Evolutionary conservation across 2,888 invertebrate species (phyloP).

Genomic region (Cinara cedri): DNA sequence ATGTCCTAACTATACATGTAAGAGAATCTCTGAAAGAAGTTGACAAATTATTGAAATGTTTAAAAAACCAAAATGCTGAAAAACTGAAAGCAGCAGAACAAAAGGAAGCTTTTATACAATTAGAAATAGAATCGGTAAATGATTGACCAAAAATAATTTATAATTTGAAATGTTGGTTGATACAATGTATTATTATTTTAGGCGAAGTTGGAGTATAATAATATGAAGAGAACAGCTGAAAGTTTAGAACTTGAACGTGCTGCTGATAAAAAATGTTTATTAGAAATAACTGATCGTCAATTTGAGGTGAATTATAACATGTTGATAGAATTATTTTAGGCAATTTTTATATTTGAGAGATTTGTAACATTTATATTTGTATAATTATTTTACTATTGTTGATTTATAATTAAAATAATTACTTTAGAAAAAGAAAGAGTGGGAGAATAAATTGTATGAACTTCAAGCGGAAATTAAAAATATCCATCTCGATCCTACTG

Average conservation of each 20-base stretch:
- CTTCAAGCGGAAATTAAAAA: conserved; percentile 47
- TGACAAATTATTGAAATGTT: conserved; percentile 43
- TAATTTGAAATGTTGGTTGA: neutral
- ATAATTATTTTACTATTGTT: neutral
- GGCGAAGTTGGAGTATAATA: conserved; percentile 12
- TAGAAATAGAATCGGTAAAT: conserved; percentile 34
- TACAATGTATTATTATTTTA: conserved; percentile 6
- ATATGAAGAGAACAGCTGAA: conserved; percentile 21
- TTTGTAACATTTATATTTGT: neutral
- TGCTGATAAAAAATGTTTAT: conserved; percentile 30
- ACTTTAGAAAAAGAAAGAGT: conserved; percentile 30
- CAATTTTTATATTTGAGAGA: neutral
- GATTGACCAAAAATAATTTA: neutral
- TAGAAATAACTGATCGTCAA: conserved; percentile 32
- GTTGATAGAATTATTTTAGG: too few species aligned
- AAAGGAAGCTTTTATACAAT: conserved; percentile 3
- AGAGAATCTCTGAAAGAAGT: conserved; percentile 47
- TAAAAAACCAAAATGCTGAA: conserved; percentile 37
- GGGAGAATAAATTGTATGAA: conserved; percentile 35
- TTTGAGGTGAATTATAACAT: conserved; percentile 55
- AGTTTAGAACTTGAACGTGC: conserved; percentile 25
- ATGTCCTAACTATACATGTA: conserved; percentile 35
- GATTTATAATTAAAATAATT: neutral
- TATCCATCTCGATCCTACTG: conserved; percentile 24
- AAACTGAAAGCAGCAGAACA: conserved; percentile 34